Percentiles rank a stretch among this genome's conserved stretches.
These are phyloP conservation scores for Drosophila gunungcola DNA, from an alignment of 1,140 invertebrate species.

Conservation along the genomic window DNA sequence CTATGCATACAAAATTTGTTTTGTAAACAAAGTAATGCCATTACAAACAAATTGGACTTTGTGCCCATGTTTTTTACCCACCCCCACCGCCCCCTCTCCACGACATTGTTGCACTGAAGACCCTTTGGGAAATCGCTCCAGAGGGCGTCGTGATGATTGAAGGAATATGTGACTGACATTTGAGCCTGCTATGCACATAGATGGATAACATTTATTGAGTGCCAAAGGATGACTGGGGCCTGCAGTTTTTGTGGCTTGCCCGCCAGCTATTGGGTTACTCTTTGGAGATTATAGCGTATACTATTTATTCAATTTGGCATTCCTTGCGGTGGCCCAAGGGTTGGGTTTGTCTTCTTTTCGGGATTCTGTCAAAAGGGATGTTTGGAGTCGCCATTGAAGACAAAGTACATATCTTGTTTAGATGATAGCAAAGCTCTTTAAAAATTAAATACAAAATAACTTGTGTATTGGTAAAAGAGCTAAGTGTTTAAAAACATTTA, in stretches of 20 bases:
- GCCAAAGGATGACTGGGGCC: slow-evolving; percentile 42
- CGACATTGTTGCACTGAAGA: slow-evolving; percentile 35
- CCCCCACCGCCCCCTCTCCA: slow-evolving; percentile 7
- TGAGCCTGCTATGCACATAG: slow-evolving; percentile 56
- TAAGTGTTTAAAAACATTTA: too few species aligned
- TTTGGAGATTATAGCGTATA: slow-evolving; percentile 36
- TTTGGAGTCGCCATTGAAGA: not conserved
- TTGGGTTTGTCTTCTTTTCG: not conserved
- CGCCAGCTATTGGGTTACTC: slow-evolving; percentile 43
- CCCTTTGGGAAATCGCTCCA: slow-evolving; percentile 64
- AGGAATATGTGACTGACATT: slow-evolving; percentile 68
- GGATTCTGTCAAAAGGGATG: not conserved
- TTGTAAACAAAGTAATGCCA: slow-evolving; percentile 83
- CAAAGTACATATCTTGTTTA: too few species aligned
- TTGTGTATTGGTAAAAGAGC: too few species aligned
- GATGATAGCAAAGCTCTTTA: too few species aligned
- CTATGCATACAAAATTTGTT: slow-evolving; percentile 83
- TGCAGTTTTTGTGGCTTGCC: slow-evolving; percentile 29
- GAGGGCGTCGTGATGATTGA: slow-evolving; percentile 43
- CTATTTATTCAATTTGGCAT: slow-evolving; percentile 54
- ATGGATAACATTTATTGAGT: slow-evolving; percentile 74
- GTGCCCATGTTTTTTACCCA: slow-evolving; percentile 63
- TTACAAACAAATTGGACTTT: slow-evolving; percentile 83
- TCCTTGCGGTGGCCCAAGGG: slow-evolving; percentile 8
- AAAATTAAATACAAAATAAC: too few species aligned